phyloP scores from a whole-genome alignment of 2,113 vertebrate species.

The Carassius gibelio region DNA sequence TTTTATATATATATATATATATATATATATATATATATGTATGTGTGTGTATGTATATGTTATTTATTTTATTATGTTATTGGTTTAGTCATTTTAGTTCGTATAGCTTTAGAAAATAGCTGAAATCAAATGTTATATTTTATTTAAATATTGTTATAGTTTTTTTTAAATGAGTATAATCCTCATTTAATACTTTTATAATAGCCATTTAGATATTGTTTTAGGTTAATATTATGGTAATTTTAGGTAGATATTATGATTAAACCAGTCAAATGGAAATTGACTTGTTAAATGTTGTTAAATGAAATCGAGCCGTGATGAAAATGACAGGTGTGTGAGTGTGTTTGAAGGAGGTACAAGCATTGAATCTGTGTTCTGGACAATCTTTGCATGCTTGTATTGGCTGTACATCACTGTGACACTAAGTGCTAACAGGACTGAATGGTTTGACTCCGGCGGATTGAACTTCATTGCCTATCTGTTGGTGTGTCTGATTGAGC shows the following conservation, averaged over 20 bases:
- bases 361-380: neutral
- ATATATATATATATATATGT: no score
- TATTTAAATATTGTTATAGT: no score
- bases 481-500: constrained; percentile 15
- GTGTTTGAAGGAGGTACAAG: neutral
- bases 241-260: neutral
- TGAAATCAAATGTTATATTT: no score
- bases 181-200: no score
- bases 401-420: neutral
- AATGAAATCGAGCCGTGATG: no score
- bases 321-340: no score
- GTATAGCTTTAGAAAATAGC: no score
- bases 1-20: no score
- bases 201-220: neutral
- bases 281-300: neutral
- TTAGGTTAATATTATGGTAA: neutral
- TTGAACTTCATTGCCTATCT: neutral
- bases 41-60: no score
- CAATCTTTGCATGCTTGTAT: neutral
- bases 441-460: constrained; percentile 48
- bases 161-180: no score
- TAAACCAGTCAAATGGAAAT: neutral
- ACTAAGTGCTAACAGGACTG: constrained; percentile 57
- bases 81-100: no score
- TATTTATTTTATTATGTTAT: no score